Percentiles rank a stretch among this genome's conserved stretches.
phyloP scores from a whole-genome alignment of 1,140 invertebrate species.

The Mactra quadrangularis region DNA sequence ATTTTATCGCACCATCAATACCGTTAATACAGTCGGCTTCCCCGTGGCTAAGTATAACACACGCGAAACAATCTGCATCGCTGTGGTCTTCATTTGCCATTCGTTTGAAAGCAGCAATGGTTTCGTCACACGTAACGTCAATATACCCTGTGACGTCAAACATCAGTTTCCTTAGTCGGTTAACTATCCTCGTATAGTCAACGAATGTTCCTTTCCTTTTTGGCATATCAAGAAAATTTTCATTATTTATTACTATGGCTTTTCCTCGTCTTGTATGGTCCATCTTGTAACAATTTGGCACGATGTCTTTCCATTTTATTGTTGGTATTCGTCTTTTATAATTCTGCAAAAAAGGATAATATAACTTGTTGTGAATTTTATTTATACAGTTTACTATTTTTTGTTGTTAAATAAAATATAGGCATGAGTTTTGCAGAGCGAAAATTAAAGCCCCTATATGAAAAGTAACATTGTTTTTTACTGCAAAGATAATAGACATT shows the following conservation, averaged over 20 bases:
- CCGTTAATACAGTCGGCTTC: constrained; percentile 70
- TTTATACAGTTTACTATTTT: too few species aligned
- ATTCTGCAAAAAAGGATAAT: neutral
- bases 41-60: constrained; percentile 73
- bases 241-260: constrained; percentile 48
- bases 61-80: constrained; percentile 64
- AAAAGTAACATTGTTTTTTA: too few species aligned
- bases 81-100: constrained; percentile 51
- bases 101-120: constrained; percentile 9
- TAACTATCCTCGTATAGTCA: constrained; percentile 7
- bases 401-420: too few species aligned
- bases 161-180: constrained; percentile 12
- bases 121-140: constrained; percentile 47
- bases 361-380: too few species aligned
- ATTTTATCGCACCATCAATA: constrained; percentile 62
- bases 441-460: too few species aligned
- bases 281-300: constrained; percentile 47
- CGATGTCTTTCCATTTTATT: neutral
- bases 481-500: too few species aligned
- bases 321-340: constrained; percentile 6
- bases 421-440: too few species aligned
- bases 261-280: constrained; percentile 27
- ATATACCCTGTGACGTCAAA: constrained; percentile 20
- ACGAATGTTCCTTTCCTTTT: constrained; percentile 33
- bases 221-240: constrained; percentile 9